Evolutionary conservation across 2,888 invertebrate species (phyloP).

Genomic region (Rhagonycha lutea): DNA sequence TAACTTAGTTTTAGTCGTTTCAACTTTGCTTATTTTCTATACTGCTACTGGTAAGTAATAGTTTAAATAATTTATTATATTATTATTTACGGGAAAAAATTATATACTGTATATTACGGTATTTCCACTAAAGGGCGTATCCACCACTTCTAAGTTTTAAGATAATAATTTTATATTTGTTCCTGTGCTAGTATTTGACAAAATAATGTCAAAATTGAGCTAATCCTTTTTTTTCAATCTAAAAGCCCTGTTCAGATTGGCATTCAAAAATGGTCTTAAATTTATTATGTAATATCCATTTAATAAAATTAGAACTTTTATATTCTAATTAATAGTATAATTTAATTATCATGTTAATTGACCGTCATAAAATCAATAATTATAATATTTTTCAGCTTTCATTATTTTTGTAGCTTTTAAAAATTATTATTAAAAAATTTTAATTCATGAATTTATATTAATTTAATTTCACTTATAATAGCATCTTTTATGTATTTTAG

Average conservation of each 20-base stretch:
- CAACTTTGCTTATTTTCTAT: neutral
- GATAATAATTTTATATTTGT: neutral
- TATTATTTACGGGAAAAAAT: neutral
- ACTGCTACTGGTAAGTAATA: neutral
- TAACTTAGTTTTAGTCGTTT: neutral
- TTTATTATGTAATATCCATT: neutral
- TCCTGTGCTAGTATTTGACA: neutral
- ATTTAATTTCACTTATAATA: neutral
- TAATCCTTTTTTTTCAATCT: neutral
- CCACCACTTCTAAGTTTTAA: neutral
- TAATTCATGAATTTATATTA: too few relatives aligned
- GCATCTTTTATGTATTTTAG: neutral
- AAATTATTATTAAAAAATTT: neutral
- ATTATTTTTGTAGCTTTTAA: neutral
- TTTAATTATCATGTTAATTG: neutral
- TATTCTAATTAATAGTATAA: too few relatives aligned
- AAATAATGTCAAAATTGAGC: neutral
- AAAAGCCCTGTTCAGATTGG: neutral
- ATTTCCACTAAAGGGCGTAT: neutral
- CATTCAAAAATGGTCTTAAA: neutral
- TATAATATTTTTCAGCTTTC: neutral
- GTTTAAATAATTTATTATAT: neutral
- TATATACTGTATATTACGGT: neutral
- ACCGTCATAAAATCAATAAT: neutral
- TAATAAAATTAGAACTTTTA: too few relatives aligned